Conservation (phyloP, 2,797 vertebrate species). For the Sitta carolinensis region DNA sequence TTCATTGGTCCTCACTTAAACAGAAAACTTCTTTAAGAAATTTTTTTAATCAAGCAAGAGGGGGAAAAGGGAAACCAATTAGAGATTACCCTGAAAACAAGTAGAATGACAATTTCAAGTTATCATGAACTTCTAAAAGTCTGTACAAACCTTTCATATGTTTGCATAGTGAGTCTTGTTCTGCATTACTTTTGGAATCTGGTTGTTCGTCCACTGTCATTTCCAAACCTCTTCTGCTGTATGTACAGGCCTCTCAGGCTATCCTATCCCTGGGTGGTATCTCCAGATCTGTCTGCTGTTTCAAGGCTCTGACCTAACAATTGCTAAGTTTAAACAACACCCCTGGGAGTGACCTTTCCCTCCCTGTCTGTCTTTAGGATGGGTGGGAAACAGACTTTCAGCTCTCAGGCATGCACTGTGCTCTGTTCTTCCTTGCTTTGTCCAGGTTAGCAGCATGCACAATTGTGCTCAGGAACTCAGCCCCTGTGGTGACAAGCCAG, state of each 20-base stretch:
- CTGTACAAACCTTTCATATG: background rate
- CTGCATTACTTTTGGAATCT: conserved; percentile 33
- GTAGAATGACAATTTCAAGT: background rate
- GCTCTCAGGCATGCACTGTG: background rate
- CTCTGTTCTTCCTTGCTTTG: conserved; percentile 1
- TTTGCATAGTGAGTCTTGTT: background rate
- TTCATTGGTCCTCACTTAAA: background rate
- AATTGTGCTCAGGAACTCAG: background rate
- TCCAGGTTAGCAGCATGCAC: background rate
- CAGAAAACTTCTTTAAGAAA: background rate
- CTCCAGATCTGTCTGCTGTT: background rate
- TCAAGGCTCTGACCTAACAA: conserved; percentile 3
- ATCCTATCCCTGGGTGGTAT: conserved; percentile 24
- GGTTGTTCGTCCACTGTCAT: background rate
- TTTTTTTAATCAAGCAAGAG: background rate
- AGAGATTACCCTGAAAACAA: background rate
- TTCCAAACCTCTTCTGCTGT: background rate
- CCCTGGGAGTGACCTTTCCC: background rate
- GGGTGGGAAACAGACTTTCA: conserved; percentile 10
- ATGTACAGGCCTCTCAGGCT: background rate
- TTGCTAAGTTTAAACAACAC: background rate
- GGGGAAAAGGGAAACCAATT: background rate
- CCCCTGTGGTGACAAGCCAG: background rate
- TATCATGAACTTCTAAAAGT: background rate
- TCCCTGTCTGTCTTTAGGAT: background rate